Conservation (phyloP, 2,888 invertebrate genomes). For the Catocala nupta region DNA sequence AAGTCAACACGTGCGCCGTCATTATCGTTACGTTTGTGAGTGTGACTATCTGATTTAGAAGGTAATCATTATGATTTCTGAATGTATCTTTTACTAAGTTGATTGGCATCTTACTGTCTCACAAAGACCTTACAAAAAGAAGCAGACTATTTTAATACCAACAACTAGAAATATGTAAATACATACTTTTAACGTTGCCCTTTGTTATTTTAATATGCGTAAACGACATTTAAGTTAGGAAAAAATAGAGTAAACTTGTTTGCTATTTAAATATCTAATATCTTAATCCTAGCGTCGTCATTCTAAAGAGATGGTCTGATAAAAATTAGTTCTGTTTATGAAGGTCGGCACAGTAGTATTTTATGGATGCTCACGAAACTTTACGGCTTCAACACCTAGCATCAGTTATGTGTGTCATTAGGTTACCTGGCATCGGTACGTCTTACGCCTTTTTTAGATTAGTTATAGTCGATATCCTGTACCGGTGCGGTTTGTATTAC, state of each 20-base stretch:
- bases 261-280: too few relatives aligned
- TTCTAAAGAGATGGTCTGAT: too few relatives aligned
- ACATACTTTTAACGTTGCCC: too few relatives aligned
- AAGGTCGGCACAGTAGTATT: too few relatives aligned
- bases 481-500: constrained; percentile 66
- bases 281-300: too few relatives aligned
- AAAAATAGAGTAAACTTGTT: too few relatives aligned
- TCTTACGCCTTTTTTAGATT: constrained; percentile 67
- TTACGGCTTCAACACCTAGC: constrained; percentile 15
- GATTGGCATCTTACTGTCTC: neutral
- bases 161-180: too few relatives aligned
- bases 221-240: too few relatives aligned
- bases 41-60: constrained; percentile 33
- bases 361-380: neutral
- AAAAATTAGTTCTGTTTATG: too few relatives aligned
- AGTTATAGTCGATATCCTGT: constrained; percentile 75
- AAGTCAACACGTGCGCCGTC: constrained; percentile 49
- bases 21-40: constrained; percentile 41
- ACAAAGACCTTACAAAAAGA: neutral
- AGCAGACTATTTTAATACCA: too few relatives aligned
- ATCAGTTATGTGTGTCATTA: constrained; percentile 64
- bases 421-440: constrained; percentile 66
- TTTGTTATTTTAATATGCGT: too few relatives aligned
- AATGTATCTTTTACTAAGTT: neutral
- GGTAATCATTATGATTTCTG: constrained; percentile 24